Base-by-base conservation (phyloP, 2,797 vertebrate genomes). In the Dendrocincla tyrannina region DNA sequence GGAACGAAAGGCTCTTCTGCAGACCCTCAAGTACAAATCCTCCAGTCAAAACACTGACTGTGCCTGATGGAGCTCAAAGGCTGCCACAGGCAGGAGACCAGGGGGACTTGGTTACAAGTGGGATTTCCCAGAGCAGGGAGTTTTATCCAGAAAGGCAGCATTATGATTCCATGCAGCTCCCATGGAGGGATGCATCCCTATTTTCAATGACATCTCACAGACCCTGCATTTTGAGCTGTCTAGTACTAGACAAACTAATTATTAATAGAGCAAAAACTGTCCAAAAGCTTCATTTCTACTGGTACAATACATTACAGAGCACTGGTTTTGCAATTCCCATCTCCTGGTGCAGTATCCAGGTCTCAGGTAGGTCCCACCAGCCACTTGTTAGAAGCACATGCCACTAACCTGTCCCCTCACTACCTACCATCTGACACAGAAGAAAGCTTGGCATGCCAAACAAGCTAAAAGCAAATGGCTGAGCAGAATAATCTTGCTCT, bases 381-480 rank as follows among this genome's bases (percentile, higher is more conserved):
- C 35, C 44, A 78, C 9, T 7, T 1, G 8, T 46, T 10, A 63
- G 47, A 75, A 67, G 58, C 7, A 49, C 50, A 42, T 1, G 4
- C 62, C 47, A 81, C 13, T 37, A 30, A 11, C 15, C 10, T 27
- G 12, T 27, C 42, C 50, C 42, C 50, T 74, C 52, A 13, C 60
- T 25, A 20, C 24, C 69, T 33, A 56, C 41, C 72, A 27, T 17
- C 23, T 63, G n/a, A 22, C 12, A 76, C 0, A 62, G 47, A 53
- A 84, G 17, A 53, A 82, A 9, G 59, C 52, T 10, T 28, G 19
- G 58, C 46, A 79, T 55, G 46, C 52, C 60, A 46, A 72, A 72
- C 64, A 56, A 89, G 64, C 80, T 27, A 89, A 89, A 82, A 85
- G 28, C 30, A 83, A 80, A 55, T 14, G 44, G 32, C 60, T 35